phyloP scores from a whole-genome alignment of 35 echinoderm and acorn worm species.

The Ophiothrix spiculata region DNA sequence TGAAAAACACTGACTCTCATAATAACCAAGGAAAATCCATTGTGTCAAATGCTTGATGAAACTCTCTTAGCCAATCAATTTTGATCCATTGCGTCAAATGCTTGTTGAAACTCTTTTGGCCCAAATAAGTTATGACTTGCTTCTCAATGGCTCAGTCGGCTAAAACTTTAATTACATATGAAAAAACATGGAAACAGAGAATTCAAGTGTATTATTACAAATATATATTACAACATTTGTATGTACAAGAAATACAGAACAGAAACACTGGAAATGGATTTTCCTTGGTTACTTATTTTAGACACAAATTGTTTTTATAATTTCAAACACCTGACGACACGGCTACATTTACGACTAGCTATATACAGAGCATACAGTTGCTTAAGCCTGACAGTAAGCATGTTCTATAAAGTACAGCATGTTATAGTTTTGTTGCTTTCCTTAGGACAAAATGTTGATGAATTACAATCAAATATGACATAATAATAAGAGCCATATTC shows the following conservation, averaged over 20 bases:
- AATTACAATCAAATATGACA: too few relatives aligned
- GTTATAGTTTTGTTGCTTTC: not conserved
- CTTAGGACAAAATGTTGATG: not conserved
- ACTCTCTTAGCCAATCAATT: not conserved
- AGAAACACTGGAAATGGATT: not conserved
- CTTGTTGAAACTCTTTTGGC: not conserved
- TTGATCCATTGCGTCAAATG: not conserved
- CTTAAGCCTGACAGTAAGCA: not conserved
- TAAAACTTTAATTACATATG: not conserved
- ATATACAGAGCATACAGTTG: not conserved
- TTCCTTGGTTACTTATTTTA: not conserved
- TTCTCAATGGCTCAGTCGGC: not conserved
- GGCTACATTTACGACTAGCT: not conserved
- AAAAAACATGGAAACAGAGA: not conserved
- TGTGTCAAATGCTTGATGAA: not conserved
- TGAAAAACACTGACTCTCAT: not conserved
- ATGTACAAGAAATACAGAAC: constrained; percentile 5
- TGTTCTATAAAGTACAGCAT: not conserved
- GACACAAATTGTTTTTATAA: not conserved
- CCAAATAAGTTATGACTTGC: not conserved
- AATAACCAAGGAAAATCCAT: not conserved
- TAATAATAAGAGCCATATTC: too few relatives aligned
- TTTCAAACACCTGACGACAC: not conserved
- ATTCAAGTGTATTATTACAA: not conserved
- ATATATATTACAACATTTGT: constrained; percentile 15